Conservation (phyloP, 2,797 vertebrate species). For the Malurus leucopterus region DNA sequence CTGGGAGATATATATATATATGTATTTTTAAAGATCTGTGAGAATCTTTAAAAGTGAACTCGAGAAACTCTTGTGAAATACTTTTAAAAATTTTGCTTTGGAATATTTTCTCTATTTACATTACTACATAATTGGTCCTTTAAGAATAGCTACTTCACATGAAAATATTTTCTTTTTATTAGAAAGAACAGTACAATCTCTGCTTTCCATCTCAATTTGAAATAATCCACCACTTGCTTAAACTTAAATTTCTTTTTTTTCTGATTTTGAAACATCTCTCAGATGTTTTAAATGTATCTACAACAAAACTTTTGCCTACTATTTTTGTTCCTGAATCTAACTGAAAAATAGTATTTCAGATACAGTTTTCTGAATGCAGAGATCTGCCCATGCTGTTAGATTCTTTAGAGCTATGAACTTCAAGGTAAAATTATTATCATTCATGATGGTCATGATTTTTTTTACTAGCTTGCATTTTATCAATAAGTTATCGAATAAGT, state of each 20-base stretch:
- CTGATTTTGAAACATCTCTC: not conserved
- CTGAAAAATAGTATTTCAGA: not conserved
- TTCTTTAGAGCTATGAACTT: not conserved
- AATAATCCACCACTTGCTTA: not conserved
- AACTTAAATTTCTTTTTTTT: not conserved
- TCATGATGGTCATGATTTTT: not conserved
- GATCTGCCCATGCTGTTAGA: not conserved
- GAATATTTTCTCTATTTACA: not conserved
- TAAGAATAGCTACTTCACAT: not conserved
- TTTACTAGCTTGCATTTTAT: not conserved
- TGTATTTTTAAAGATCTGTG: not conserved
- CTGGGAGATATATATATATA: not conserved
- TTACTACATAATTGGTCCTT: not conserved
- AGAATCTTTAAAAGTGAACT: not conserved
- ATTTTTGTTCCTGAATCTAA: not conserved
- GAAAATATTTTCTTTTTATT: not conserved
- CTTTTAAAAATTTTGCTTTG: not conserved
- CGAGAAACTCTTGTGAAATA: not conserved
- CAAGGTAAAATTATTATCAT: not conserved
- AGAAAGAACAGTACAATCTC: not conserved
- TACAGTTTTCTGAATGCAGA: not conserved
- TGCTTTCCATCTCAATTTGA: not conserved
- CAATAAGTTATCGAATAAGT: not conserved
- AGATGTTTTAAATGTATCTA: not conserved
- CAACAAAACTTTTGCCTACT: not conserved